Evolutionary conservation across 37 sponge, comb jelly and placozoan species (phyloP), one percentile per base, ranked within the genome.

Genomic region (Oopsacas minuta): DNA sequence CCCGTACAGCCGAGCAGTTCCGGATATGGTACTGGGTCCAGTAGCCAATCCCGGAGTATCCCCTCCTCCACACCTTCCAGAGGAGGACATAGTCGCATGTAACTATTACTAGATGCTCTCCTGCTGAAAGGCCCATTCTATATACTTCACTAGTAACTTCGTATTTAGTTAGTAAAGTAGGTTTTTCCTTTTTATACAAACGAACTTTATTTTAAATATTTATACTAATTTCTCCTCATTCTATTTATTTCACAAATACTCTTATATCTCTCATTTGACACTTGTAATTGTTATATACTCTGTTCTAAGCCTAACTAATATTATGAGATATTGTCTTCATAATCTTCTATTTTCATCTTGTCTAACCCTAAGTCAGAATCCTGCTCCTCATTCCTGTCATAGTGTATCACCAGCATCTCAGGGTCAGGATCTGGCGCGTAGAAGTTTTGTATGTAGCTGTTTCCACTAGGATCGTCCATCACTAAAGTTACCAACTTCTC

Each of bases 391-490:
- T 86, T 93, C 38, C 95, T 81, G 34, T 86, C 61, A 51, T 93
- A 97, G 25, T 83, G 61, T 22, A 87, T 88, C 37, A 97, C 90
- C 7, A 36, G 85, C 88, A 97, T 69, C 38, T 95, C 89, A 17
- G 95, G 99, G 46, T 97, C 99, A 20, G 86, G 85, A 0, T 95
- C 95, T 23, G 99, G 99, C 12, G 95, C 97, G 90, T 91, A 90
- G 39, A 90, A 83, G 84, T 97, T 97, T 93, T 97, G 96, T 0
- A 97, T 84, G 82, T 91, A 97, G 84, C 95, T 94, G 81, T 97
- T 97, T 17, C 99, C 99, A 39, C 94, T 94, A 36, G 99, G 99
- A 69, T 97, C 99, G 85, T 94, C 95, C 61, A 97, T 30, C n/a
- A 94, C 87, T 0, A 97, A 51, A 20, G 90, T 87, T 0, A 96